These are phyloP conservation scores for Amblyjoppa fuscipennis DNA, from an alignment of 2,888 invertebrate species.

Conservation along the genomic window DNA sequence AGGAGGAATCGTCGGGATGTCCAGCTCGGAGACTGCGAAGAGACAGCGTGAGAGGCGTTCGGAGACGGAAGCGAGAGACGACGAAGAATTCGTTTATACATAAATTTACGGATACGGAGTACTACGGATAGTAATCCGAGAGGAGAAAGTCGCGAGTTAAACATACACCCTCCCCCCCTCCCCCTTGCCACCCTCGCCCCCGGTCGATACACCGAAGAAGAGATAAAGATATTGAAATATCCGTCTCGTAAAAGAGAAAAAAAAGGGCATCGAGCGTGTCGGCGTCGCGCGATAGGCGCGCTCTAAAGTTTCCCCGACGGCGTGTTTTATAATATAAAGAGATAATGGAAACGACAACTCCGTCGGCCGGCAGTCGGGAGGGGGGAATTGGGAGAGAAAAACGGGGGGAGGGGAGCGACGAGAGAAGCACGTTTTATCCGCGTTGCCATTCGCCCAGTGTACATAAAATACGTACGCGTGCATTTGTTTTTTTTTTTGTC, in stretches of 20 bases:
- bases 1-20: constrained; percentile 6
- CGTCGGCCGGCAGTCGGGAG: background rate
- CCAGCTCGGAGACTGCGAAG: background rate
- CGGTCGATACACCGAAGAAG: background rate
- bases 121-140: constrained; percentile 8
- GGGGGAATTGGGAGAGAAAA: background rate
- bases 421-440: constrained; percentile 13
- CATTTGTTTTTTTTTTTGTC: background rate
- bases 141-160: constrained; percentile 17
- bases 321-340: constrained; percentile 8
- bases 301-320: constrained; percentile 6
- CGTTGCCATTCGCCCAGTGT: constrained; percentile 39
- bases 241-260: background rate
- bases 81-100: constrained; percentile 23
- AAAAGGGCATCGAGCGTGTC: background rate
- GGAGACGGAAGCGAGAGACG: background rate
- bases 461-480: constrained; percentile 33
- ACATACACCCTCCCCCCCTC: background rate
- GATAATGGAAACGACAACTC: constrained; percentile 11
- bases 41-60: background rate
- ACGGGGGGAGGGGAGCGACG: background rate
- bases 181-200: background rate
- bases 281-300: background rate
- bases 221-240: constrained; percentile 24
- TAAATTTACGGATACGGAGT: constrained; percentile 5